Evolutionary conservation across 2,888 invertebrate species (phyloP).

Genomic region (Meganola albula): DNA sequence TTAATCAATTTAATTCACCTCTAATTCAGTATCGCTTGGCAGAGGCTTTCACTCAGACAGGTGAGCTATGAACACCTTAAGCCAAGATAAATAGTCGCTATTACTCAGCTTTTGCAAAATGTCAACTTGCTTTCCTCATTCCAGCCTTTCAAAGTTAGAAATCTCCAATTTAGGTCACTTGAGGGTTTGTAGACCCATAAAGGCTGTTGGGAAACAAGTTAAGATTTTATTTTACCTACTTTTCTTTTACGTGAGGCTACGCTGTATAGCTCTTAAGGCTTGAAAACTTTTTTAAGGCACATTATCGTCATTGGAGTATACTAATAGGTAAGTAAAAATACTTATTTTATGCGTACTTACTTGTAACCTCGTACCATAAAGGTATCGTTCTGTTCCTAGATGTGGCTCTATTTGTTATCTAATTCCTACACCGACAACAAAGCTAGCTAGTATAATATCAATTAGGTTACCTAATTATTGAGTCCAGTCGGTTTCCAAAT

Average conservation of each 20-base stretch:
- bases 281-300: no score
- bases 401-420: no score
- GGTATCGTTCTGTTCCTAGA: no score
- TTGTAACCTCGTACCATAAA: no score
- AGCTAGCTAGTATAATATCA: no score
- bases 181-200: conserved; percentile 13
- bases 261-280: conserved; percentile 2
- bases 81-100: conserved; percentile 25
- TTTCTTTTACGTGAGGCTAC: neutral
- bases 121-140: conserved; percentile 22
- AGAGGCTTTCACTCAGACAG: conserved; percentile 26
- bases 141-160: conserved; percentile 22
- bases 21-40: conserved; percentile 29
- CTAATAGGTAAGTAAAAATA: no score
- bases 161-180: conserved; percentile 23
- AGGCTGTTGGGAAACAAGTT: conserved; percentile 9
- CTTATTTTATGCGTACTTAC: no score
- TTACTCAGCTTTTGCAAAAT: conserved; percentile 29
- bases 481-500: no score
- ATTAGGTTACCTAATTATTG: no score
- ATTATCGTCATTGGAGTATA: no score
- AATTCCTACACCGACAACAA: no score
- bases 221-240: conserved; percentile 4
- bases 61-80: conserved; percentile 22
- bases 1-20: conserved; percentile 30